phyloP scores from a whole-genome alignment of 2,113 vertebrate species.

The Nyctibius bracteatus region DNA sequence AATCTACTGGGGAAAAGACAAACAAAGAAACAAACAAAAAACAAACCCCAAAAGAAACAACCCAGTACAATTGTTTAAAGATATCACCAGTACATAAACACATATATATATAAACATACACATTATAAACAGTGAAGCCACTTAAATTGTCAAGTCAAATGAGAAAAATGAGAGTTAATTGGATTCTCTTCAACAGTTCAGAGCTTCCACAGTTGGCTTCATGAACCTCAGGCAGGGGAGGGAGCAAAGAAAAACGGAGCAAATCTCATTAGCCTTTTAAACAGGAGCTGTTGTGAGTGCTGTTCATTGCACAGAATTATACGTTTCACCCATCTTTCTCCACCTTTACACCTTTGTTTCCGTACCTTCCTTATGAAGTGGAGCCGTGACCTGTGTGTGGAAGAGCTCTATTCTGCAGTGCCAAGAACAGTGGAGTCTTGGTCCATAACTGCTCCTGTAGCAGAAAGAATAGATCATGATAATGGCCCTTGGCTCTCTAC shows the following conservation, averaged over 20 bases:
- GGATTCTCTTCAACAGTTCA: neutral
- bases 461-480: neutral
- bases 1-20: neutral
- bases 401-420: neutral
- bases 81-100: neutral
- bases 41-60: neutral
- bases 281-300: neutral
- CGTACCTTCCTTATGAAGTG: neutral
- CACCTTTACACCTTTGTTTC: neutral
- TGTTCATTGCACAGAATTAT: neutral
- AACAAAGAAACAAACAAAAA: neutral
- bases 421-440: neutral
- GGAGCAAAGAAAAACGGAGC: neutral
- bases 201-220: neutral
- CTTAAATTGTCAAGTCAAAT: neutral
- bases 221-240: neutral
- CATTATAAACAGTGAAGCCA: neutral
- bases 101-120: neutral
- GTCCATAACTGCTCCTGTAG: neutral
- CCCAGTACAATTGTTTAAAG: neutral
- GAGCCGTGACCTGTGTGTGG: fast-evolving
- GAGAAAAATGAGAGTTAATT: neutral
- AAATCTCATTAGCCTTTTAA: neutral
- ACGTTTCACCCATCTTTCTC: neutral
- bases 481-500: neutral